Base-by-base conservation (phyloP, 2,888 invertebrate species). In the Tyria jacobaeae region DNA sequence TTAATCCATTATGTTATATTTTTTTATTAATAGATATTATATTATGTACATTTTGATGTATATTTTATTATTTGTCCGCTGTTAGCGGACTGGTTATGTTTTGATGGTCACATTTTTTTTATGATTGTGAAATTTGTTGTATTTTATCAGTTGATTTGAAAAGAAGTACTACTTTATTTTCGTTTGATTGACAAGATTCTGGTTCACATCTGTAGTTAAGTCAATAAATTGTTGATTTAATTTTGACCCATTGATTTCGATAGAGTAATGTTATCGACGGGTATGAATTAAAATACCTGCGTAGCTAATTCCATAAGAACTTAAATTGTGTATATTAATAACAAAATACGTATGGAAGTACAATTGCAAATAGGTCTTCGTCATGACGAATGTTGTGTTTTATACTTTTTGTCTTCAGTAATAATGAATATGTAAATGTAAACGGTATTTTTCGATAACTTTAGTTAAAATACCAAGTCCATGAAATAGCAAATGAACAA, bases 41-140 rank as follows among this genome's bases (percentile, higher is more conserved):
- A 92, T 92, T 93, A 90, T 93, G 94, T 94, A 94, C 92, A 94
- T 93, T 94, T 91, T 92, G 92, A 92, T 94, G 93, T 93, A 93
- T 91, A 92, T 92, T 93, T 92, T 93, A 92, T 92, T 91, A 91
- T 92, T 92, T 90, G 89, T 87, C 87, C 87, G 86, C 87, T 90
- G 51, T 85, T 85, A 87, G 90, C 82, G 88, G 88, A 76, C 89
- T 85, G 76, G 90, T 94, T 92, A 92, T 89, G 91, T 92, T 92
- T 89, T 90, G 85, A 83, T 74, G 83, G 87, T 91, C 88, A 88
- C 91, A 89, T 87, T 90, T 89, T 86, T 70, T 91, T 90, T 89
- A 89, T 89, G 81, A 91, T 90, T 90, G 86, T 90, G 87, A 90
- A 90, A 88, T 91, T 92, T 92, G 92, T 94, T 92, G 89, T 90